A percentile compares a stretch with the other conserved stretches of the same genome.
Conservation (phyloP, 2,888 invertebrate genomes). For the Phytoseiulus persimilis region DNA sequence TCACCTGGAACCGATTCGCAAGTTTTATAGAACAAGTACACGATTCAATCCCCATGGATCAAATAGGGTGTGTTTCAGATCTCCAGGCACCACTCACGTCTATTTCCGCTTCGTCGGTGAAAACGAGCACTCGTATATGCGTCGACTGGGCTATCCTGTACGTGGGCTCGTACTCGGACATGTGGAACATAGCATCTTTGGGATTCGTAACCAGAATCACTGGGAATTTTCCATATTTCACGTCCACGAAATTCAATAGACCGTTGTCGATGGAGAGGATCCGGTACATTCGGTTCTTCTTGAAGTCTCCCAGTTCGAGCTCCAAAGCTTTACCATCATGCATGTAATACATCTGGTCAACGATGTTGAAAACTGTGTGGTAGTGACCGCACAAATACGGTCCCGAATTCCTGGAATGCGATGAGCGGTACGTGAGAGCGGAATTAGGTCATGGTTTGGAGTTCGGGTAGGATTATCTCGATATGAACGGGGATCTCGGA, state of each 20-base stretch:
- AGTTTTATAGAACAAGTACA: no score
- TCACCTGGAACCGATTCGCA: constrained; percentile 58
- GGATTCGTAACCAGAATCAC: constrained; percentile 77
- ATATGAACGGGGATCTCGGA: no score
- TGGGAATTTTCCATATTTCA: constrained; percentile 60
- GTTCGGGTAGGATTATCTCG: no score
- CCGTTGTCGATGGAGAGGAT: background rate
- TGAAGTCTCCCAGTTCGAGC: constrained; percentile 85
- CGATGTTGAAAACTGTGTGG: constrained; percentile 69
- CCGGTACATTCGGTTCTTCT: constrained; percentile 69
- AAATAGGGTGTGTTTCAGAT: no score
- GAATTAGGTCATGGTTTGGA: background rate
- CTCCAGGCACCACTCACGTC: background rate
- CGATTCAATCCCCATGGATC: no score
- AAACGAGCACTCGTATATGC: constrained; percentile 60
- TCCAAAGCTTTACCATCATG: constrained; percentile 75
- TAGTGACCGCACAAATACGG: constrained; percentile 83
- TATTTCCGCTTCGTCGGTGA: constrained; percentile 40
- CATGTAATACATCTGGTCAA: constrained; percentile 74
- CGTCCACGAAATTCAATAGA: constrained; percentile 25
- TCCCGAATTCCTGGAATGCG: constrained; percentile 54
- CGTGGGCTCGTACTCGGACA: constrained; percentile 66
- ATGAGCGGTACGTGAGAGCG: constrained; percentile 14
- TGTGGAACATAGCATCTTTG: constrained; percentile 67
- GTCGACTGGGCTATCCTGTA: constrained; percentile 62